Conservation (phyloP, 2,888 invertebrate species). For the Diaperis boleti region DNA sequence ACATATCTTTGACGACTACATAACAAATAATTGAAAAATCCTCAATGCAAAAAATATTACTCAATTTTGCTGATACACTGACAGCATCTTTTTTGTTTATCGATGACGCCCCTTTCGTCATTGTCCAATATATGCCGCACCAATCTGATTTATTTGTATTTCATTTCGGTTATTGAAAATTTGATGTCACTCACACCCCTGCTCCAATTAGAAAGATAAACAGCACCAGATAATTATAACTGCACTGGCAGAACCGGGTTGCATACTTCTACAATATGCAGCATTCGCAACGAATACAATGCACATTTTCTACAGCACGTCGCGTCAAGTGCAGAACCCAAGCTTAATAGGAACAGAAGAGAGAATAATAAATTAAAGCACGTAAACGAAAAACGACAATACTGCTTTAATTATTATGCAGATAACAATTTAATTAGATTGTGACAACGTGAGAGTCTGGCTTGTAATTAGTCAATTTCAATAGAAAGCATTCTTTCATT, state of each 20-base stretch:
- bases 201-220: conserved; percentile 24
- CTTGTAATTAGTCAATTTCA: conserved; percentile 33
- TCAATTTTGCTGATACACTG: too few species aligned
- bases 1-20: too few species aligned
- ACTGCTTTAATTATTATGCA: conserved; percentile 41
- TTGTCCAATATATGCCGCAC: not conserved
- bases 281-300: conserved; percentile 18
- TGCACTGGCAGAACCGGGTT: conserved; percentile 5
- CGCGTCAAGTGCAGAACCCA: conserved; percentile 31
- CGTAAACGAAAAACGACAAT: conserved; percentile 34
- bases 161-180: conserved; percentile 17
- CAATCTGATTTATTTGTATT: conserved; percentile 15
- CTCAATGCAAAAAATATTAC: too few species aligned
- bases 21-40: too few species aligned
- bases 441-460: conserved; percentile 18
- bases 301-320: conserved; percentile 5
- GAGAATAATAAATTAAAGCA: conserved; percentile 34
- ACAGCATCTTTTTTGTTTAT: not conserved
- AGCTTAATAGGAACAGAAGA: conserved; percentile 29
- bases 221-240: not conserved
- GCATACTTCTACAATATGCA: conserved; percentile 1
- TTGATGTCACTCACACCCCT: conserved; percentile 7
- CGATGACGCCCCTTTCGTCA: not conserved
- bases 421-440: conserved; percentile 43
- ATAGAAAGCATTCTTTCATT: conserved; percentile 20